Conservation (phyloP, 2,113 vertebrate genomes). For the Melanerpes formicivorus region DNA sequence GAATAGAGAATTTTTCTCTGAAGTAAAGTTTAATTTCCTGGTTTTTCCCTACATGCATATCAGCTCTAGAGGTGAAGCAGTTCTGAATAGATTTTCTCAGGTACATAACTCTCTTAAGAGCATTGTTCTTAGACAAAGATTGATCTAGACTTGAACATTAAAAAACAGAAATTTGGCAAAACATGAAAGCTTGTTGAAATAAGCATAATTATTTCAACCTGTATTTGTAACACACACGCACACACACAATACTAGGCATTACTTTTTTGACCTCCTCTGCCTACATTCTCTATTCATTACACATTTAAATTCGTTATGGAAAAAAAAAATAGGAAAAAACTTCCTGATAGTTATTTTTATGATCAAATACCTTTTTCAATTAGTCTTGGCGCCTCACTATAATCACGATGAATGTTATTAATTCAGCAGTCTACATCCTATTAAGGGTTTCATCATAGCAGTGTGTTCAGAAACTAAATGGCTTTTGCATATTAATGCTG, state of each 20-base stretch:
- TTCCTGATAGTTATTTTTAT: conserved; percentile 56
- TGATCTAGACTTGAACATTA: not conserved
- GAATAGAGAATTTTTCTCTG: not conserved
- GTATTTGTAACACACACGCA: conserved; percentile 25
- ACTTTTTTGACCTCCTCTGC: conserved; percentile 35
- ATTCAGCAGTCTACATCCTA: conserved; percentile 65
- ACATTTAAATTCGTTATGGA: conserved; percentile 59
- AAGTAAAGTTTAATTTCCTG: not conserved
- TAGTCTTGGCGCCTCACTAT: conserved; percentile 59
- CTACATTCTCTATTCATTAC: conserved; percentile 26
- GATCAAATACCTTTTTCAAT: conserved; percentile 73
- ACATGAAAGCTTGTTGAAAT: not conserved
- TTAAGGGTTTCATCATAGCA: conserved; percentile 50
- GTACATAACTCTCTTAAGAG: not conserved
- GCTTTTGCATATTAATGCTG: conserved; percentile 51
- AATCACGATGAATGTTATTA: conserved; percentile 68
- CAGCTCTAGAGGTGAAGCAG: not conserved
- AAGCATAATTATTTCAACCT: conserved; percentile 49
- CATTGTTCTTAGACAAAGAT: not conserved
- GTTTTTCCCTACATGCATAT: not conserved
- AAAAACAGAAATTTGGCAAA: conserved; percentile 6
- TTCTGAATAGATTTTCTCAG: not conserved
- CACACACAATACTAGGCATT: not conserved
- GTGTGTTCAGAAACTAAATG: conserved; percentile 38
- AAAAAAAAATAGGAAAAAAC: not conserved